Percentiles rank a stretch among this genome's conserved stretches.
Evolutionary conservation across 1,140 invertebrate genomes (phyloP).

Genomic region (Macrosteles quadrilineatus): DNA sequence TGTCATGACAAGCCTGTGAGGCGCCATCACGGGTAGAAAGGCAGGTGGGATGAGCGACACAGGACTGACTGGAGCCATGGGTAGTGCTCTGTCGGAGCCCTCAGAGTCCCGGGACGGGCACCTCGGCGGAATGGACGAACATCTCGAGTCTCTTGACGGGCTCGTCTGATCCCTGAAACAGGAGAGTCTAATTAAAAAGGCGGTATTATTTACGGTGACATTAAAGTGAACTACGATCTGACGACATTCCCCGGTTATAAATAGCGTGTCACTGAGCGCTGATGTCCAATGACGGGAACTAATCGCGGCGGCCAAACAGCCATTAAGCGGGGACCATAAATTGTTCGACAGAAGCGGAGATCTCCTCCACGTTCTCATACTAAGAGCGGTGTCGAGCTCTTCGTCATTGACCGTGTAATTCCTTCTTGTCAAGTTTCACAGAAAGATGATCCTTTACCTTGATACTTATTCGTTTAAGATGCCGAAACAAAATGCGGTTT

Average conservation of each 20-base stretch:
- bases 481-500: conserved; percentile 1
- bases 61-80: conserved; percentile 48
- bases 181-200: background rate
- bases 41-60: conserved; percentile 55
- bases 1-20: conserved; percentile 70
- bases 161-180: conserved; percentile 69
- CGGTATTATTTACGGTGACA: conserved; percentile 38
- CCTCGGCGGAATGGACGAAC: conserved; percentile 61
- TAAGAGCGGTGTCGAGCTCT: too few species aligned
- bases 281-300: conserved; percentile 15
- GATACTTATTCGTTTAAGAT: too few species aligned
- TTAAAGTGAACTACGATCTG: conserved; percentile 11
- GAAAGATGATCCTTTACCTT: too few species aligned
- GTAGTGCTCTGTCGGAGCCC: conserved; percentile 63
- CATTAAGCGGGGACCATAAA: conserved; percentile 23
- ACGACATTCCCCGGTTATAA: conserved; percentile 28
- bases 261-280: conserved; percentile 19
- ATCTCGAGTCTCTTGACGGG: conserved; percentile 73
- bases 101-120: conserved; percentile 68
- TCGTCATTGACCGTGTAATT: too few species aligned
- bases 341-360: conserved; percentile 25
- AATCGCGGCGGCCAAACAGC: conserved; percentile 18
- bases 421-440: too few species aligned
- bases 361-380: background rate
- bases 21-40: conserved; percentile 57